Percentiles rank a stretch among this genome's conserved stretches.
These are phyloP conservation scores for Tyrophagus putrescentiae DNA, from an alignment of 1,140 invertebrate species.

Conservation along the genomic window DNA sequence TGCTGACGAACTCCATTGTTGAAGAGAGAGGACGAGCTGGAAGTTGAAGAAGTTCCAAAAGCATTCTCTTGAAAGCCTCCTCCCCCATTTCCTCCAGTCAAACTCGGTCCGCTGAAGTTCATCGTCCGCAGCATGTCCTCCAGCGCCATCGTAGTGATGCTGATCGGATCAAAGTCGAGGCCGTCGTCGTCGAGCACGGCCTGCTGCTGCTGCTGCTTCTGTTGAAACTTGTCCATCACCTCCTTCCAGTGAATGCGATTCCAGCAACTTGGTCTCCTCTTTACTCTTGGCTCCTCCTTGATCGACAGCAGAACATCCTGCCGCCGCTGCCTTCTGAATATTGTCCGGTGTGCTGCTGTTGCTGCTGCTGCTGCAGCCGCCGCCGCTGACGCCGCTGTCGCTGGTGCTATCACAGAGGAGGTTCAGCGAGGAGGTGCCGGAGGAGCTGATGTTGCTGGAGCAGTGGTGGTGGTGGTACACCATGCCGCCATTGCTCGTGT, in stretches of 20 bases:
- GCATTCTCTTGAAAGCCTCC: not conserved
- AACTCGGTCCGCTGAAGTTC: not conserved
- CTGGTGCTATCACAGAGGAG: not conserved
- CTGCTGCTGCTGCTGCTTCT: not conserved
- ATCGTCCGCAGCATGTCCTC: constrained; percentile 19
- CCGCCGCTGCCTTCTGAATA: constrained; percentile 1
- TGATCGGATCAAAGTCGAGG: constrained; percentile 25
- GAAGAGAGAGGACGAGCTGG: not conserved
- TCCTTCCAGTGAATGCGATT: no score
- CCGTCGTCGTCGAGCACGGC: constrained; percentile 21
- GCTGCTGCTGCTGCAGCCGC: not conserved
- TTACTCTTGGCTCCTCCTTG: no score
- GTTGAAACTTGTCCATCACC: no score
- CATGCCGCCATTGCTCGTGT: not conserved
- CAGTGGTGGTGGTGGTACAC: not conserved
- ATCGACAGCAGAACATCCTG: no score
- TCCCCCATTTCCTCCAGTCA: not conserved
- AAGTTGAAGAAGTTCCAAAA: not conserved
- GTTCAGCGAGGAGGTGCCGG: constrained; percentile 4
- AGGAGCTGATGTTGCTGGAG: constrained; percentile 2
- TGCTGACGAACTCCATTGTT: not conserved
- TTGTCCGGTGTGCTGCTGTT: constrained; percentile 8
- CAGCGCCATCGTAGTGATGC: constrained; percentile 19
- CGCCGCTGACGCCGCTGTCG: not conserved
- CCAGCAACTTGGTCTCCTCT: no score